These are phyloP conservation scores for Vanessa tameamea DNA, from an alignment of 1,140 invertebrate genomes.

Conservation along the genomic window DNA sequence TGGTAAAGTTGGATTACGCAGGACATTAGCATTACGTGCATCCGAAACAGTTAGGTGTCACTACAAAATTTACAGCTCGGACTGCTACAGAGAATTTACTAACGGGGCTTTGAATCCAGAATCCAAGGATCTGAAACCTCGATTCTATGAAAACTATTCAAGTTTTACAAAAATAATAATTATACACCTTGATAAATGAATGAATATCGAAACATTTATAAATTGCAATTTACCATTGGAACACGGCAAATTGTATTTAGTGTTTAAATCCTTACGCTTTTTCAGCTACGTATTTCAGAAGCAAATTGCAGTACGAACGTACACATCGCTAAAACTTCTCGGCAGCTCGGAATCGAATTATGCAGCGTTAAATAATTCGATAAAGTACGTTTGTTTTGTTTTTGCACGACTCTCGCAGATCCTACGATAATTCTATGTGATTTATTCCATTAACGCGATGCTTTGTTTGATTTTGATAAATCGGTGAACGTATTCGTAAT, in stretches of 20 bases:
- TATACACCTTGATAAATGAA: background rate
- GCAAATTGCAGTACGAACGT: slow-evolving; percentile 6
- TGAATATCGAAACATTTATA: background rate
- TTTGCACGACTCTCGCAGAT: background rate
- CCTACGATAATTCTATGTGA: too few species aligned
- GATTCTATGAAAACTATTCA: too few species aligned
- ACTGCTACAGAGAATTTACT: too few species aligned
- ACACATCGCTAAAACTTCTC: slow-evolving; percentile 8
- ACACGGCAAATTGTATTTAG: slow-evolving; percentile 1
- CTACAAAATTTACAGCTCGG: too few species aligned
- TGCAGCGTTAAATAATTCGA: slow-evolving; percentile 6
- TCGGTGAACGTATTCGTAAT: too few species aligned
- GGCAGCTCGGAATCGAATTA: slow-evolving; percentile 5
- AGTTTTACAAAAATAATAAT: background rate
- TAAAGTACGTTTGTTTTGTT: background rate
- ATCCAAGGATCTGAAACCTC: too few species aligned
- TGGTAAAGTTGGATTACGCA: too few species aligned
- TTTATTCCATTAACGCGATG: too few species aligned
- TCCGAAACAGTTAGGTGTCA: too few species aligned
- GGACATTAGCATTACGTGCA: too few species aligned
- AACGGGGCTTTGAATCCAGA: too few species aligned
- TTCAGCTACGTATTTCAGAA: background rate
- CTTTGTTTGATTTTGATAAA: too few species aligned
- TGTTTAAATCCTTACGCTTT: slow-evolving; percentile 6
- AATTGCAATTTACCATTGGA: background rate